Evolutionary conservation across 1,140 invertebrate species (phyloP).

Genomic region (Philopotamus ludificatus): DNA sequence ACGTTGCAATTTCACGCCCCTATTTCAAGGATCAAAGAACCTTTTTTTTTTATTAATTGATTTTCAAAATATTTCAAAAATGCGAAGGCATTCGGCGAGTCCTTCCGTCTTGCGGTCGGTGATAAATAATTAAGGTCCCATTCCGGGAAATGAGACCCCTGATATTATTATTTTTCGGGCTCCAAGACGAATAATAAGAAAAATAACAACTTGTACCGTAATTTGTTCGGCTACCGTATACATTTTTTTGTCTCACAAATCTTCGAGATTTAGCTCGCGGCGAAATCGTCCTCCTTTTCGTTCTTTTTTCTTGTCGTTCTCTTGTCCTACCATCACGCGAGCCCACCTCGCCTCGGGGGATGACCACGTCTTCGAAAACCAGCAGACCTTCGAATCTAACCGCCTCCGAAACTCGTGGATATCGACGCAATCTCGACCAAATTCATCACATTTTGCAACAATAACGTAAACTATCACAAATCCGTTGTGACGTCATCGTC

Average conservation of each 20-base stretch:
- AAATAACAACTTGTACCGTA: constrained; percentile 16
- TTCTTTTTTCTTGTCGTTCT: not conserved
- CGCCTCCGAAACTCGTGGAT: not conserved
- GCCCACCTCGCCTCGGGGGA: not conserved
- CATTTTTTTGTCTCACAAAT: constrained; percentile 32
- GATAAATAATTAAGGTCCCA: not conserved
- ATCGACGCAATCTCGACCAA: not conserved
- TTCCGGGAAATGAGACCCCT: not conserved
- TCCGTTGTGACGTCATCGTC: too few relatives aligned
- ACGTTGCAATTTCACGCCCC: too few relatives aligned
- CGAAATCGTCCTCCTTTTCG: constrained; percentile 8
- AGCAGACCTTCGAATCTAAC: constrained; percentile 7
- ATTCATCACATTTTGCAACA: not conserved
- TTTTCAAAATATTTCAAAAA: not conserved
- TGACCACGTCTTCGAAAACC: constrained; percentile 5
- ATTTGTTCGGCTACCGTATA: constrained; percentile 36
- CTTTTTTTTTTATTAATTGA: too few relatives aligned
- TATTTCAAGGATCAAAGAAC: too few relatives aligned
- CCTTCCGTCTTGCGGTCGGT: not conserved
- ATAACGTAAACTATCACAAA: too few relatives aligned
- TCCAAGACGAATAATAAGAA: constrained; percentile 33
- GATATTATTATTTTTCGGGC: constrained; percentile 31
- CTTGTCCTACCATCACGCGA: constrained; percentile 25
- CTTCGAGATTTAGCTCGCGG: constrained; percentile 16
- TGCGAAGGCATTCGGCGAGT: not conserved